Conservation (phyloP, 1,140 invertebrate species). For the Cylas formicarius region DNA sequence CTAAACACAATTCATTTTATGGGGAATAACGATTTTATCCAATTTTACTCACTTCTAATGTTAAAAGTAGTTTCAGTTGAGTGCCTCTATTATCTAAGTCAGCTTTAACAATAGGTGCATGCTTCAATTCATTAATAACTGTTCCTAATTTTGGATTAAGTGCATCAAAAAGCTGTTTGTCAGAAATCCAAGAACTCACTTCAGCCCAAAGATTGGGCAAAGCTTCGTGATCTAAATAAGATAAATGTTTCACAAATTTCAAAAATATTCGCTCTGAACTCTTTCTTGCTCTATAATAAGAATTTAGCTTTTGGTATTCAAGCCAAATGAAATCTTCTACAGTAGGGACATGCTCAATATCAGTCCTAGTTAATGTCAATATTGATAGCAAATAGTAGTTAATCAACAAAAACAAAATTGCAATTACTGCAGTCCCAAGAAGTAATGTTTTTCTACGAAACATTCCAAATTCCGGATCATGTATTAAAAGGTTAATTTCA, state of each 20-base stretch:
- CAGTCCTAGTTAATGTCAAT: conserved; percentile 10
- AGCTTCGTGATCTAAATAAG: conserved; percentile 7
- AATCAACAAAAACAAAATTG: conserved; percentile 17
- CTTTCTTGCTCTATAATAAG: background rate
- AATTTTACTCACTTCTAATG: conserved; percentile 52
- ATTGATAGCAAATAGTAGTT: conserved; percentile 15
- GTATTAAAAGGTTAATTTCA: too few relatives aligned
- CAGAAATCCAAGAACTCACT: conserved; percentile 29
- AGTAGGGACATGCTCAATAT: conserved; percentile 1
- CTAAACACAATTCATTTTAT: conserved; percentile 32
- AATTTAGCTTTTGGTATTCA: background rate
- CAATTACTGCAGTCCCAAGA: conserved; percentile 12
- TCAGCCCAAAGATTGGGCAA: conserved; percentile 28
- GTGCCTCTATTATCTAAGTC: conserved; percentile 76
- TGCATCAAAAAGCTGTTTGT: conserved; percentile 26
- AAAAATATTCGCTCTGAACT: too few relatives aligned
- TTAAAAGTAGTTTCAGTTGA: conserved; percentile 79
- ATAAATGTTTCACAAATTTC: conserved; percentile 16
- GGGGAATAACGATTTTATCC: conserved; percentile 3
- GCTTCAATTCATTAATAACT: conserved; percentile 61
- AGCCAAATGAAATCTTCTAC: conserved; percentile 10
- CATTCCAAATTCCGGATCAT: too few relatives aligned
- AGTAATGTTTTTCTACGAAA: conserved; percentile 22
- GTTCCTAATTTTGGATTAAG: conserved; percentile 49
- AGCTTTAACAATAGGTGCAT: conserved; percentile 61